Conservation (phyloP, 2,888 invertebrate species). For the Rhagonycha fulva region DNA sequence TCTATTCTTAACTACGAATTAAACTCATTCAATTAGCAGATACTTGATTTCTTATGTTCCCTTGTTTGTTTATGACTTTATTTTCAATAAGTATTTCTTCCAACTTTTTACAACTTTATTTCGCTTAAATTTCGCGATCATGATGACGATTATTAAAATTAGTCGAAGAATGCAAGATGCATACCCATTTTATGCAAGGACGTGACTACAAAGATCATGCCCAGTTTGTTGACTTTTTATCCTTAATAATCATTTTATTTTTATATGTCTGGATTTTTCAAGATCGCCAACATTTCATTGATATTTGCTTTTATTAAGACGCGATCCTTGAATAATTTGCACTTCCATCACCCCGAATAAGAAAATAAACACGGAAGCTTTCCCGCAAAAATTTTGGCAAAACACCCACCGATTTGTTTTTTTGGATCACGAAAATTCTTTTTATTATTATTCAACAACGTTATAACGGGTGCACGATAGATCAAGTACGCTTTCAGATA, state of each 20-base stretch:
- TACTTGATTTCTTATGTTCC: conserved; percentile 35
- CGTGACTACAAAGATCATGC: conserved; percentile 29
- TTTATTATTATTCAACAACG: neutral
- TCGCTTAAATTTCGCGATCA: neutral
- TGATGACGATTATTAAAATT: conserved; percentile 4
- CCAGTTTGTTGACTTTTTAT: conserved; percentile 41
- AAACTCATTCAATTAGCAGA: conserved; percentile 39
- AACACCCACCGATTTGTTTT: neutral
- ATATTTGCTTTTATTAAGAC: conserved; percentile 29
- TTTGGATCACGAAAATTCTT: neutral
- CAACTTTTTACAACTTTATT: neutral
- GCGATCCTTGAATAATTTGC: conserved; percentile 7
- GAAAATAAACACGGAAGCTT: neutral
- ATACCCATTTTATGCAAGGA: conserved; percentile 34
- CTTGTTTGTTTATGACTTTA: conserved; percentile 33
- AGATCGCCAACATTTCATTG: conserved; percentile 33
- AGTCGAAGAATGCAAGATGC: neutral
- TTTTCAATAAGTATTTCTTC: conserved; percentile 20
- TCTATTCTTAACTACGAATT: conserved; percentile 39
- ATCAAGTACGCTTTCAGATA: conserved; percentile 20
- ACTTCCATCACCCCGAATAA: conserved; percentile 13
- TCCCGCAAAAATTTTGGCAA: neutral
- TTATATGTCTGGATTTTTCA: conserved; percentile 39
- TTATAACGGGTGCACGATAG: neutral
- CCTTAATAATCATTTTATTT: conserved; percentile 33